Conservation (phyloP, 2,113 vertebrate species). For the Chionodraco myersi region DNA sequence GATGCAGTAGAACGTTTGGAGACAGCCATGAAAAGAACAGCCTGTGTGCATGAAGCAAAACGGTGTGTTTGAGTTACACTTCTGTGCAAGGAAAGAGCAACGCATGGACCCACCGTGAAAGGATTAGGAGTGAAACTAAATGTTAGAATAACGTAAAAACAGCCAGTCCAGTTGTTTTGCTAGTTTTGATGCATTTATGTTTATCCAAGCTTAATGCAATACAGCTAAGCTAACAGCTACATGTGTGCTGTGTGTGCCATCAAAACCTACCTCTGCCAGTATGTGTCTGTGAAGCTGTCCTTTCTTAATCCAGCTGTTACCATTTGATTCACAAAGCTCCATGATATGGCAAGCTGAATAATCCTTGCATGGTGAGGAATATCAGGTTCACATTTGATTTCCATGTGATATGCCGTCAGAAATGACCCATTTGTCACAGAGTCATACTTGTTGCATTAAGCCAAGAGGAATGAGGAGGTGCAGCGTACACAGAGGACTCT, state of each 20-base stretch:
- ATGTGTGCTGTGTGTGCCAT: neutral
- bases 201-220: no score
- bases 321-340: neutral
- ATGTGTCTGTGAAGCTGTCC: neutral
- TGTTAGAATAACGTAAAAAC: neutral
- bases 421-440: no score
- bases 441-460: neutral
- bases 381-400: neutral
- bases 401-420: neutral
- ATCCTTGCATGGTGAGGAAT: slow-evolving; percentile 40
- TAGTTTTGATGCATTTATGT: no score
- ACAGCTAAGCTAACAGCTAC: no score
- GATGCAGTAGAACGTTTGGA: neutral
- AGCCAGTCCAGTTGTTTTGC: neutral
- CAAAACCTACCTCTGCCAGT: neutral
- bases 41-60: neutral
- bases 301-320: neutral
- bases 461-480: slow-evolving; percentile 8
- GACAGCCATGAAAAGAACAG: neutral
- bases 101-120: slow-evolving; percentile 1
- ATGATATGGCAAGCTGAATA: neutral
- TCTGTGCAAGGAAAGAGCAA: neutral
- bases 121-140: neutral
- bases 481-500: slow-evolving; percentile 4
- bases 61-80: neutral